Evolutionary conservation across 1,140 invertebrate species (phyloP).

Genomic region (Leptinotarsa defecta): DNA sequence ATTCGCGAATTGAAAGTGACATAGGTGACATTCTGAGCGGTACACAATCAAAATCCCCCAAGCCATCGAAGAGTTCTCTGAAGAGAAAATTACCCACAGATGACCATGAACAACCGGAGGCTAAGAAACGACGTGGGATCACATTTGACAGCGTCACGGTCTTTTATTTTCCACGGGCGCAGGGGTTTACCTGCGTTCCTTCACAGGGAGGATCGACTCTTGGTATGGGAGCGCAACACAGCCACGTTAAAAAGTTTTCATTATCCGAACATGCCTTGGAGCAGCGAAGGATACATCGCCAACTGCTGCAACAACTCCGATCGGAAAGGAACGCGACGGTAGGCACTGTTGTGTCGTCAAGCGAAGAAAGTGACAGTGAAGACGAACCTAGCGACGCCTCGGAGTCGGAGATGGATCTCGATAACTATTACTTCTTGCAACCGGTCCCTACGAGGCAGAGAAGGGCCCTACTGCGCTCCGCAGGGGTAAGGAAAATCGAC

Average conservation of each 20-base stretch:
- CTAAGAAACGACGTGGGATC: conserved; percentile 76
- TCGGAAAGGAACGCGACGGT: conserved; percentile 65
- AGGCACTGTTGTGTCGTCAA: conserved; percentile 59
- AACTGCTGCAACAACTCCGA: conserved; percentile 77
- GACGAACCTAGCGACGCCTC: conserved; percentile 83
- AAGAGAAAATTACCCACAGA: conserved; percentile 60
- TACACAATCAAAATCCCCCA: conserved; percentile 28
- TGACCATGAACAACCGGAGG: conserved; percentile 58
- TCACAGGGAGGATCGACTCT: conserved; percentile 95
- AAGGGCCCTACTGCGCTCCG: conserved; percentile 80
- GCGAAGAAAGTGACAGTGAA: conserved; percentile 77
- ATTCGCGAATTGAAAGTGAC: conserved; percentile 42
- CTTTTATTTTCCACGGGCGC: conserved; percentile 91
- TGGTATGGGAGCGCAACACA: conserved; percentile 91
- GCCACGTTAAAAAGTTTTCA: conserved; percentile 73
- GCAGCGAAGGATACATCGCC: conserved; percentile 81
- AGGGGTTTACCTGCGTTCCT: conserved; percentile 98
- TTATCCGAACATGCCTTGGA: conserved; percentile 80
- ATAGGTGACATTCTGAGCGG: conserved; percentile 47
- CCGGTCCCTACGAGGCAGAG: conserved; percentile 92
- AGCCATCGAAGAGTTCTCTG: conserved; percentile 60
- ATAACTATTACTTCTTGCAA: conserved; percentile 92
- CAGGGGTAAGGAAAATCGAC: conserved; percentile 93
- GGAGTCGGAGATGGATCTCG: conserved; percentile 83
- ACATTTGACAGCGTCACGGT: conserved; percentile 92